Conservation (phyloP, 53 echinoderm and acorn worm species). For the Echinometra lucunter region DNA sequence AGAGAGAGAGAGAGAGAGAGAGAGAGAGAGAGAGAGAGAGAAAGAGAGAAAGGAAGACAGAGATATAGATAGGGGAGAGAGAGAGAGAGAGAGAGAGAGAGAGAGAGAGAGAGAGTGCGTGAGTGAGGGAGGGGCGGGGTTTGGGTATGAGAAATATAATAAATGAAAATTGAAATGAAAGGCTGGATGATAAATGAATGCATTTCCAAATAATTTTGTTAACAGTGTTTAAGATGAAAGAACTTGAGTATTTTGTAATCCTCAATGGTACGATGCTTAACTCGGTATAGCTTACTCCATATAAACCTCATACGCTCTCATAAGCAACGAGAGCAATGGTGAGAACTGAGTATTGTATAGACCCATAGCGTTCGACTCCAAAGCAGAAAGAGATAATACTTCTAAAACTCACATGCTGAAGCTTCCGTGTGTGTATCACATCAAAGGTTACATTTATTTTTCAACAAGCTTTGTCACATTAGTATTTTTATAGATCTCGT, state of each 20-base stretch:
- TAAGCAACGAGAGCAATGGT: too few relatives aligned
- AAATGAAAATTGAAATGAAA: too few relatives aligned
- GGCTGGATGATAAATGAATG: too few relatives aligned
- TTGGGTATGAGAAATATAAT: too few relatives aligned
- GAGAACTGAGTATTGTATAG: neutral
- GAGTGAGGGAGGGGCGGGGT: too few relatives aligned
- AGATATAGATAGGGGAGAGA: neutral
- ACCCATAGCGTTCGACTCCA: neutral
- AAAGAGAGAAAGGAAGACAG: neutral
- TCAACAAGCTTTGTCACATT: neutral
- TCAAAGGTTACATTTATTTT: neutral
- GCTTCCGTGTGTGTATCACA: neutral
- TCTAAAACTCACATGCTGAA: neutral
- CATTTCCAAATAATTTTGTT: too few relatives aligned
- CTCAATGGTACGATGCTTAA: neutral
- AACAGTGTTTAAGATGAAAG: too few relatives aligned
- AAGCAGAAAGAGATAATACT: neutral
- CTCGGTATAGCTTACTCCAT: neutral
- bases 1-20: neutral
- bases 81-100: neutral
- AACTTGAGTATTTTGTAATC: neutral
- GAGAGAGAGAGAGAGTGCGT: neutral
- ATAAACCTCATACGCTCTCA: too few relatives aligned
- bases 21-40: neutral
- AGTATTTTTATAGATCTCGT: neutral